A percentile compares a stretch with the other conserved stretches of the same genome.
phyloP scores from a whole-genome alignment of 2,113 vertebrate species.

The Albula glossodonta region DNA sequence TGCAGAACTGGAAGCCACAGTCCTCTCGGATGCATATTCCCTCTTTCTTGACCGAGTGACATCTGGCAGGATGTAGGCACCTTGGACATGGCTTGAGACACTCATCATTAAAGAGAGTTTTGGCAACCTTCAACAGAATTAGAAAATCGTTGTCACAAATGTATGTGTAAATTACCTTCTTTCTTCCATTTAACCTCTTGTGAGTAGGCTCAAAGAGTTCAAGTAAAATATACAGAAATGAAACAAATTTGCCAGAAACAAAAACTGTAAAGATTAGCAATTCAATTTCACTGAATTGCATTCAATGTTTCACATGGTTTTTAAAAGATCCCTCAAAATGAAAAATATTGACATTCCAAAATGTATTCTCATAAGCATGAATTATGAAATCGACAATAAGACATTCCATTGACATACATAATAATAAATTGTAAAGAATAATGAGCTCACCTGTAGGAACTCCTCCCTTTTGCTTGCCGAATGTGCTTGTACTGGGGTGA shows the following conservation, averaged over 20 bases:
- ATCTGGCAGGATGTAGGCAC: constrained; percentile 88
- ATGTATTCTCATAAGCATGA: not conserved
- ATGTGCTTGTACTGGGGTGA: constrained; percentile 60
- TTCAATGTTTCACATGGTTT: not conserved
- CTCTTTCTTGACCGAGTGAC: constrained; percentile 80
- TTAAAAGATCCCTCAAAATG: not conserved
- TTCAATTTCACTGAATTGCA: not conserved
- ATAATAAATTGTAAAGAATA: not conserved
- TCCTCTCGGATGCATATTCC: constrained; percentile 82
- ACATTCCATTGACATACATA: not conserved
- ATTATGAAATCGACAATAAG: not conserved
- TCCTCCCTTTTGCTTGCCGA: constrained; percentile 76
- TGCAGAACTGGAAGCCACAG: constrained; percentile 90
- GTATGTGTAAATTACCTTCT: not conserved
- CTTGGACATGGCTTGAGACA: constrained; percentile 87
- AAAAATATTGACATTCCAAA: not conserved
- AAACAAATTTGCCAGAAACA: no score
- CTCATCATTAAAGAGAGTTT: constrained; percentile 89
- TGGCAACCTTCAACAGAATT: constrained; percentile 76
- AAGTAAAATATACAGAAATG: no score
- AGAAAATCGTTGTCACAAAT: not conserved
- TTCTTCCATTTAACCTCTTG: no score
- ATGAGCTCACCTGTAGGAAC: constrained; percentile 80
- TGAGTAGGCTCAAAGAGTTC: no score
- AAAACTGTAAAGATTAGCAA: no score